Percentiles rank a stretch among this genome's conserved stretches.
These are phyloP conservation scores for Alexandromys fortis DNA, from an alignment of 2,113 vertebrate genomes.

Conservation along the genomic window DNA sequence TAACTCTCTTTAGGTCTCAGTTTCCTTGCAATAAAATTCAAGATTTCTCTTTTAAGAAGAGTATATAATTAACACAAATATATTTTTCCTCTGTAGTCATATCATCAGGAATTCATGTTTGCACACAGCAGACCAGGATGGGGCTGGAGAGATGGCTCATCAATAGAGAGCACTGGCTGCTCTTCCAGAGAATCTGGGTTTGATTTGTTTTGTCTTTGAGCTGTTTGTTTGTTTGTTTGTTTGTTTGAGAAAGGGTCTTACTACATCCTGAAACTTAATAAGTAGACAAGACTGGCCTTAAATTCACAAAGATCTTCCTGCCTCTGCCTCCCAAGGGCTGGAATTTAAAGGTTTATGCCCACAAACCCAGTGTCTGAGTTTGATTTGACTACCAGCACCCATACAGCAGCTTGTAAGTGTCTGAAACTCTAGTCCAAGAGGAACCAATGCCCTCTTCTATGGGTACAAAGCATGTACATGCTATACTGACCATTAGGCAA, in stretches of 20 bases:
- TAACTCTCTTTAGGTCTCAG: not conserved
- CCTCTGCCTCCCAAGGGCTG: not conserved
- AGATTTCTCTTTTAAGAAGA: not conserved
- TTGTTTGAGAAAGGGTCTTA: not conserved
- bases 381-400: not conserved
- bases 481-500: not conserved
- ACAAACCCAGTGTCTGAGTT: not conserved
- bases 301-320: not conserved
- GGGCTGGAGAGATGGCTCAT: not conserved
- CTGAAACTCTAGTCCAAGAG: not conserved
- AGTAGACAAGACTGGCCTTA: not conserved
- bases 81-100: not conserved
- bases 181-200: not conserved
- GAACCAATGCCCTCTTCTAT: not conserved
- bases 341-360: not conserved
- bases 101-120: constrained; percentile 32
- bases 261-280: not conserved
- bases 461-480: not conserved
- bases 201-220: not conserved
- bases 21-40: not conserved
- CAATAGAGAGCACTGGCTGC: not conserved
- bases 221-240: not conserved
- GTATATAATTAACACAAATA: constrained; percentile 31
- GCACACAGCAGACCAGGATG: not conserved
- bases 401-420: not conserved